phyloP scores from a whole-genome alignment of 1,140 invertebrate genomes.

The Heterodera carotae region DNA sequence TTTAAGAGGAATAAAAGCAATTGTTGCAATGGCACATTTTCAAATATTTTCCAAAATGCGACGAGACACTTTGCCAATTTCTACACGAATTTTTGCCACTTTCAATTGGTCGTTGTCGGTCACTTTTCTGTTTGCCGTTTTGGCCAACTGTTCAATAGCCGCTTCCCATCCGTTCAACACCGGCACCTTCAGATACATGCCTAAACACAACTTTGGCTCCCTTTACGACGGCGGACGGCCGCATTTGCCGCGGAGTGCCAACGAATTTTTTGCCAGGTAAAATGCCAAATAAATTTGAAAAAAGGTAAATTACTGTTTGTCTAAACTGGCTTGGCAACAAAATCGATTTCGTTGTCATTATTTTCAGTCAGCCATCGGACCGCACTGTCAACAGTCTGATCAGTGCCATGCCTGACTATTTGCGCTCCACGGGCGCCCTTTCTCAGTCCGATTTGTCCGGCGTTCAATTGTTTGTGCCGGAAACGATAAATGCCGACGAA shows the following conservation, averaged over 20 bases:
- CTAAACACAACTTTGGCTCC: not conserved
- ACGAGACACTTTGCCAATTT: not conserved
- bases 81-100: not conserved
- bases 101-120: not conserved
- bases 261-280: not conserved
- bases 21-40: not conserved
- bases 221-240: not conserved
- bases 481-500: constrained; percentile 4
- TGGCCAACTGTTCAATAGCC: not conserved
- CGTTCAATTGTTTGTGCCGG: not conserved
- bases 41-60: not conserved
- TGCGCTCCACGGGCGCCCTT: constrained; percentile 27
- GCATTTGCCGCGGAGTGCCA: not conserved
- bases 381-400: not conserved
- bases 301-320: no score
- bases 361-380: not conserved
- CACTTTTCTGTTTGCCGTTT: not conserved
- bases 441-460: not conserved
- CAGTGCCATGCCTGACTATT: constrained; percentile 21
- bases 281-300: not conserved
- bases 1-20: no score
- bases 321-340: no score
- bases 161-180: not conserved
- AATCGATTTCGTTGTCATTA: no score
- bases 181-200: not conserved